Base-by-base conservation (phyloP, 2,797 vertebrate species). In the Notolabrus celidotus region DNA sequence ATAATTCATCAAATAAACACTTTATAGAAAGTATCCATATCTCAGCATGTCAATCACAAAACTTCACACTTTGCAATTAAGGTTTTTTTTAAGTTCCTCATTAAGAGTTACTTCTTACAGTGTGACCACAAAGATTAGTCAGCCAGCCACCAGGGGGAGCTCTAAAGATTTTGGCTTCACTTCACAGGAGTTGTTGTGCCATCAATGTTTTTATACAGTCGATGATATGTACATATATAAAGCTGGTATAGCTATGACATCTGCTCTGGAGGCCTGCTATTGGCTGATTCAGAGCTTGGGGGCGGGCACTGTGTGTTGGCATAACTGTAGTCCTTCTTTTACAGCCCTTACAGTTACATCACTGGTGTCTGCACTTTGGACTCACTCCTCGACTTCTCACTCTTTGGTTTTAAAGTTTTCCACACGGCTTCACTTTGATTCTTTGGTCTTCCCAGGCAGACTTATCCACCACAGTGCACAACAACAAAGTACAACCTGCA, bases 391-490 rank as follows among this genome's bases (percentile, higher is more conserved):
- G 25, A 20, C 9, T 19, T 46, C 46, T 23, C 20, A 4, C 43
- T 4, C 43, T 45, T 22, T 10, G 23, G 23, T n/a, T 11, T 7
- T 7, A 4, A 4, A n/a, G 2, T 51, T 60, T 20, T 10, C 1
- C 2, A 5, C 6, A 10, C 33, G 43, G 16, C 50, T 56, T 41
- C 10, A 11, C 22, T 67, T 59, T 0, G 23, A 59, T 22, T 5
- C 38, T 7, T 33, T 22, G 11, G 12, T 6, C 9, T 27, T 31
- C 19, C 41, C 2, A 51, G 10, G 39, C 25, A 39, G 0, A 54
- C 9, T 20, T 72, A 47, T 68, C 36, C 55, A 34, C 19, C 47
- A 64, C n/a, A 62, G 53, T 62, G 55, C 6, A 20, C 33, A 22
- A n/a, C 38, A 38, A 23, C 29, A 15, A 10, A 61, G 16, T 4